Base-by-base conservation (phyloP, 2,888 invertebrate species). In the Diploptera punctata region DNA sequence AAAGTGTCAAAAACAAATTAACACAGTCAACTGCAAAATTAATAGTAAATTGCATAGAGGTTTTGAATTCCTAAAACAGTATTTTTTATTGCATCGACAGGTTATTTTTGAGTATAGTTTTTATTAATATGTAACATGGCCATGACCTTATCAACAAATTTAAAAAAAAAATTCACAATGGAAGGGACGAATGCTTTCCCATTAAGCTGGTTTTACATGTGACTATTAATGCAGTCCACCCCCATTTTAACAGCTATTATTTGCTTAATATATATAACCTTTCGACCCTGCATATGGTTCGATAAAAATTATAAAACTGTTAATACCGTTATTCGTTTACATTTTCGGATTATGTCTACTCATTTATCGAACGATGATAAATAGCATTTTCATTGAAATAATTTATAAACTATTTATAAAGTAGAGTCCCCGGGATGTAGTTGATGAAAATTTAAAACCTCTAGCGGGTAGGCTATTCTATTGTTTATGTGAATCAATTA, bases 341-440 rank as follows among this genome's bases (percentile, higher is more conserved):
- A 21, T 61, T 65, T 65, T 44, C 16, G 65, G 43, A 65, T 65
- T 44, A 65, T 24, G 49, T 3, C 18, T 9, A 1, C 21, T n/a
- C n/a, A n/a, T 49, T 49, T 49, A 49, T 19, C 21, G 49, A n/a
- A 18, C 10, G 18, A 10, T 18, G 1, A 49, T 19, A 19, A 49
- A 1, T 9, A 2, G 19, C 54, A 54, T 54, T 33, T 18, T 26
- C 54, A 54, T 54, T 5, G 54, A 26, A 54, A 54, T 54, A 54
- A 54, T 26, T 54, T 54, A 54, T 54, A 5, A 33, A 54, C 54
- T 54, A 54, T 54, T 54, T 54, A 54, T 54, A 54, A 54, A 54
- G 9, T 54, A 24, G 2, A 21, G 13, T 4, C 19, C 21, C 10
- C n/a, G 26, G 19, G 24, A 3, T 19, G 21, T 49, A 19, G 19